Percentiles rank a stretch among this genome's conserved stretches.
phyloP scores from a whole-genome alignment of 1,140 invertebrate genomes.

The Drosophila equinoxialis region DNA sequence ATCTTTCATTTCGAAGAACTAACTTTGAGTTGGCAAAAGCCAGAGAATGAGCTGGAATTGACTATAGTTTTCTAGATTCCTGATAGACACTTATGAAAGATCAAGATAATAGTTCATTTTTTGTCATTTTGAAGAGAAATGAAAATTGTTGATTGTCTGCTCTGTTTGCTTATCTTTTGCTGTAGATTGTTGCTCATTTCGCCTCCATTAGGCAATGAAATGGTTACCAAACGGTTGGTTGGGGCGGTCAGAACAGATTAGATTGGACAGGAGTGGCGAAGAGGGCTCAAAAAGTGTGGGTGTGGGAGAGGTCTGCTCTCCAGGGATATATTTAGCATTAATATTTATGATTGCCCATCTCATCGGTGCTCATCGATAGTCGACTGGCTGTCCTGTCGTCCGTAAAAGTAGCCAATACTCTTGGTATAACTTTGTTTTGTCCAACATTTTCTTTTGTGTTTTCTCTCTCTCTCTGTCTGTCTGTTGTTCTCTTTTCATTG shows the following conservation, averaged over 20 bases:
- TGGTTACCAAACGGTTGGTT: not conserved
- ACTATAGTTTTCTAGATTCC: no score
- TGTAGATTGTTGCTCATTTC: slow-evolving; percentile 11
- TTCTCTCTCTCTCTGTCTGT: slow-evolving; percentile 31
- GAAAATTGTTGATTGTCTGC: no score
- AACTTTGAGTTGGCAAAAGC: no score
- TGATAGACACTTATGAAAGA: not conserved
- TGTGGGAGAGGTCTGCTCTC: not conserved
- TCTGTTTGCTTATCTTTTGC: slow-evolving; percentile 1
- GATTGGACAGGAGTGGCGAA: not conserved
- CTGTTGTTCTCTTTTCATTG: slow-evolving; percentile 53
- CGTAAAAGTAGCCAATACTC: slow-evolving; percentile 17
- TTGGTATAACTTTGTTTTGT: slow-evolving; percentile 10
- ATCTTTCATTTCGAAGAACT: no score
- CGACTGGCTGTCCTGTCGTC: not conserved
- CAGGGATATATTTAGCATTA: slow-evolving; percentile 71
- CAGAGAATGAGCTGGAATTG: no score
- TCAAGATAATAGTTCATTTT: slow-evolving; percentile 3
- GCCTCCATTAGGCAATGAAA: slow-evolving; percentile 18
- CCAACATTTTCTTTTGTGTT: slow-evolving; percentile 21
- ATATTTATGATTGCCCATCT: slow-evolving; percentile 80
- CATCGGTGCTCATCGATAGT: slow-evolving; percentile 39
- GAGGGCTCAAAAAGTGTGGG: not conserved
- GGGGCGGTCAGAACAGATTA: not conserved
- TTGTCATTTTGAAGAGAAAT: not conserved